Conservation (phyloP, 2,113 vertebrate genomes). For the Microcebus jonahi region DNA sequence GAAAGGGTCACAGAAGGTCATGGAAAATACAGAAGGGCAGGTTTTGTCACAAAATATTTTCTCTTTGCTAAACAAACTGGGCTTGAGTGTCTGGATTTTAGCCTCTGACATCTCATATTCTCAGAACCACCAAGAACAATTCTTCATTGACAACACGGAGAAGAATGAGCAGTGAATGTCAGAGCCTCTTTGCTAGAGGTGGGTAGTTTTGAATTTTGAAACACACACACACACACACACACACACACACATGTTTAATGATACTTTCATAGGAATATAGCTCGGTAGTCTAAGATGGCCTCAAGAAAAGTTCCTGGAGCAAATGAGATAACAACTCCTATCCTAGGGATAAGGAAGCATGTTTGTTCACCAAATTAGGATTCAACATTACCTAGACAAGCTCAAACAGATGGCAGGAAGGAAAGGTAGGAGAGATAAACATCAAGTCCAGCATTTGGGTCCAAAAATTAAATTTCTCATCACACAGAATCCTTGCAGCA, state of each 20-base stretch:
- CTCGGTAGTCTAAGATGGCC: not conserved
- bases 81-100: not conserved
- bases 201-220: not conserved
- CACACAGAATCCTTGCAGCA: not conserved
- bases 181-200: not conserved
- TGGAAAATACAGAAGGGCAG: not conserved
- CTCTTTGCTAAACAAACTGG: not conserved
- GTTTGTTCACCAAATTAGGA: not conserved
- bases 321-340: not conserved
- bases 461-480: constrained; percentile 2
- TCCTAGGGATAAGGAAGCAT: not conserved
- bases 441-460: not conserved
- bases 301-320: not conserved
- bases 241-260: not conserved
- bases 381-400: not conserved
- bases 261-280: not conserved
- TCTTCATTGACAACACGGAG: not conserved
- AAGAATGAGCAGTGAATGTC: not conserved
- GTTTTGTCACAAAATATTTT: not conserved
- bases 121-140: not conserved
- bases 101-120: not conserved
- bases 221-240: not conserved
- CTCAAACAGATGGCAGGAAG: not conserved
- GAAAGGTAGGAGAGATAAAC: not conserved
- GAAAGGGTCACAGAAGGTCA: rapidly evolving